Conservation (phyloP, 92 coral and sea anemone species). For the Palythoa grandis region DNA sequence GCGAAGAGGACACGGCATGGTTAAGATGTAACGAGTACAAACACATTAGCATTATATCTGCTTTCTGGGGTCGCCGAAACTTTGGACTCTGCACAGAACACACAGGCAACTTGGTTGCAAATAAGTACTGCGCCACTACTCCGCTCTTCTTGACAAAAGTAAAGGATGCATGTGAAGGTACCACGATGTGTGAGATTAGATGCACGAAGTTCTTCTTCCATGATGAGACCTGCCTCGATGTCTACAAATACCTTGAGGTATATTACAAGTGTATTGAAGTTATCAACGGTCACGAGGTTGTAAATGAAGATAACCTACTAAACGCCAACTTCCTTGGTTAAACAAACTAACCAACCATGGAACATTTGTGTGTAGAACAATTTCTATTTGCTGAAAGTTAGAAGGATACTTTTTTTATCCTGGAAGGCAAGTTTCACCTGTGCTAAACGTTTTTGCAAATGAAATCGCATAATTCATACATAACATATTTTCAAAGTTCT, state of each 20-base stretch:
- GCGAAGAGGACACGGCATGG: conserved; percentile 99
- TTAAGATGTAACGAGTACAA: conserved; percentile 99
- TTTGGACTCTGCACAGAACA: conserved; percentile 99
- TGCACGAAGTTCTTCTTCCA: conserved; percentile 99
- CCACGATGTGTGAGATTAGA: conserved; percentile 98
- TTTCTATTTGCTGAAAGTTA: conserved; percentile 37
- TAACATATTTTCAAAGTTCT: conserved; percentile 60
- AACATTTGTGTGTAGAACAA: conserved; percentile 34
- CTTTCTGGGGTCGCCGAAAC: conserved; percentile 99
- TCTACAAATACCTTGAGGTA: conserved; percentile 99
- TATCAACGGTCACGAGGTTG: conserved; percentile 99
- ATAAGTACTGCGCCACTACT: conserved; percentile 96
- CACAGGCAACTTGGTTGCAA: conserved; percentile 78
- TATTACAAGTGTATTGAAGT: conserved; percentile 99
- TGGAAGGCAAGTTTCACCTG: conserved; percentile 34
- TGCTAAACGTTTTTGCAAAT: conserved; percentile 53
- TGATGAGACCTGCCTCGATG: conserved; percentile 81
- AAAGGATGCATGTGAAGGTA: conserved; percentile 99
- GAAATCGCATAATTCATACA: conserved; percentile 43
- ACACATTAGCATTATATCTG: conserved; percentile 99
- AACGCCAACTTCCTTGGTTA: conserved; percentile 98
- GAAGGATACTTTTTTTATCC: conserved; percentile 43
- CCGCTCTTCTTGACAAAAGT: conserved; percentile 97
- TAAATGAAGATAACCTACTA: conserved; percentile 98
- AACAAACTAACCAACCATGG: conserved; percentile 31